Percentiles rank a stretch among this genome's conserved stretches.
phyloP scores from a whole-genome alignment of 1,140 invertebrate species.

The Latrodectus geometricus region DNA sequence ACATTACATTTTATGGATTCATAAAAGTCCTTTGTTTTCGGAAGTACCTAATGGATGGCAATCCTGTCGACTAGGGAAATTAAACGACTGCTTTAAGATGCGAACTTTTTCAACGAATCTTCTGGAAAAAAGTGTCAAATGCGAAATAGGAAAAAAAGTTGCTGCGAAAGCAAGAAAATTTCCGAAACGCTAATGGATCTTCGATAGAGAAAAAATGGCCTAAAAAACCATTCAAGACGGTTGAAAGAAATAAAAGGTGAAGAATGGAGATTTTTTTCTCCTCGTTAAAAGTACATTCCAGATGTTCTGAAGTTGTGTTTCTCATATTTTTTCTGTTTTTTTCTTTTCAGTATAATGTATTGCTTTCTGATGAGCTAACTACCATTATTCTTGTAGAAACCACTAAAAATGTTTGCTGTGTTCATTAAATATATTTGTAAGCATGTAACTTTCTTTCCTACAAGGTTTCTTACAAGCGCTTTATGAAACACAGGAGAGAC shows the following conservation, averaged over 20 bases:
- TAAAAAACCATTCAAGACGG: slow-evolving; percentile 29
- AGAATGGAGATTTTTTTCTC: slow-evolving; percentile 24
- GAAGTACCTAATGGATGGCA: slow-evolving; percentile 43
- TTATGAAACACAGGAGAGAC: no score
- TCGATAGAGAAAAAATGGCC: slow-evolving; percentile 35
- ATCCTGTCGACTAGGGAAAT: slow-evolving; percentile 46
- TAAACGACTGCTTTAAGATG: slow-evolving; percentile 50
- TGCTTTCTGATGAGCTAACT: slow-evolving; percentile 28
- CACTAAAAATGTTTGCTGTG: slow-evolving; percentile 13
- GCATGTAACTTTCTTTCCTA: background rate
- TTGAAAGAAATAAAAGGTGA: slow-evolving; percentile 47
- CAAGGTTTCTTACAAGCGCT: no score
- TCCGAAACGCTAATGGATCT: slow-evolving; percentile 45
- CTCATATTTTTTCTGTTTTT: slow-evolving; percentile 5
- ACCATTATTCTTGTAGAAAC: slow-evolving; percentile 19
- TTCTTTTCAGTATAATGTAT: slow-evolving; percentile 21
- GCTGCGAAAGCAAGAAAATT: slow-evolving; percentile 20
- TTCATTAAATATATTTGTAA: slow-evolving; percentile 38
- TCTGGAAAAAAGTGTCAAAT: slow-evolving; percentile 39
- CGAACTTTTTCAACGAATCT: slow-evolving; percentile 21
- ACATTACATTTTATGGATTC: slow-evolving; percentile 54
- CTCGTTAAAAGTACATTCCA: slow-evolving; percentile 57
- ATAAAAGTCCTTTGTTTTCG: slow-evolving; percentile 41
- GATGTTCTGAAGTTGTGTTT: slow-evolving; percentile 48
- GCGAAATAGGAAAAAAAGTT: background rate